A percentile compares a stretch with the other conserved stretches of the same genome.
Conservation (phyloP, 2,888 invertebrate genomes). For the Teleogryllus oceanicus region DNA sequence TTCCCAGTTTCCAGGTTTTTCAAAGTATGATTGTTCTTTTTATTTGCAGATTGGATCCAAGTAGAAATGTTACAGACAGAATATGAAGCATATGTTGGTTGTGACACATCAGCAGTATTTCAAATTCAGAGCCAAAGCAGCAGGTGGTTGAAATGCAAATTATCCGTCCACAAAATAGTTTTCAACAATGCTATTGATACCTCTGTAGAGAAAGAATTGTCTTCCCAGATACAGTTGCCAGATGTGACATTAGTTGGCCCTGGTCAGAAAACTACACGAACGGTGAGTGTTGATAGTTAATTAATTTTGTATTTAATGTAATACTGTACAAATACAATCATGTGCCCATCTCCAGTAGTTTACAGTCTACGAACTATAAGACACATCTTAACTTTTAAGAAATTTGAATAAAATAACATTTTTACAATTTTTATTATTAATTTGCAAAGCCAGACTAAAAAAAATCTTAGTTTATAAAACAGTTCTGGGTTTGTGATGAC, state of each 20-base stretch:
- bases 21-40: neutral
- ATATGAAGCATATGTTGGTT: neutral
- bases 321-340: too few relatives aligned
- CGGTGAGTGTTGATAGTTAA: neutral
- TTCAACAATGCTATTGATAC: neutral
- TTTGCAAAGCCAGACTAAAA: too few relatives aligned
- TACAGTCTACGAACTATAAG: too few relatives aligned
- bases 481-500: too few relatives aligned
- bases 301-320: neutral
- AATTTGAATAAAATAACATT: too few relatives aligned
- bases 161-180: neutral
- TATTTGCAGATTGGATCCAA: neutral
- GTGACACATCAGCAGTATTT: neutral
- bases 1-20: neutral
- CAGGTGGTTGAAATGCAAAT: neutral
- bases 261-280: slow-evolving; percentile 1
- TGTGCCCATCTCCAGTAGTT: too few relatives aligned
- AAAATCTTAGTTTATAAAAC: too few relatives aligned
- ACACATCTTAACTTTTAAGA: too few relatives aligned
- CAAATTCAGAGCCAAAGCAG: neutral
- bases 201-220: neutral
- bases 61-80: neutral
- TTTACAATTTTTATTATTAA: too few relatives aligned
- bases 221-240: neutral
- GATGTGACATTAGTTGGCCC: neutral